Base-by-base conservation (phyloP, 2,888 invertebrate genomes). In the Oasisia sp. region DNA sequence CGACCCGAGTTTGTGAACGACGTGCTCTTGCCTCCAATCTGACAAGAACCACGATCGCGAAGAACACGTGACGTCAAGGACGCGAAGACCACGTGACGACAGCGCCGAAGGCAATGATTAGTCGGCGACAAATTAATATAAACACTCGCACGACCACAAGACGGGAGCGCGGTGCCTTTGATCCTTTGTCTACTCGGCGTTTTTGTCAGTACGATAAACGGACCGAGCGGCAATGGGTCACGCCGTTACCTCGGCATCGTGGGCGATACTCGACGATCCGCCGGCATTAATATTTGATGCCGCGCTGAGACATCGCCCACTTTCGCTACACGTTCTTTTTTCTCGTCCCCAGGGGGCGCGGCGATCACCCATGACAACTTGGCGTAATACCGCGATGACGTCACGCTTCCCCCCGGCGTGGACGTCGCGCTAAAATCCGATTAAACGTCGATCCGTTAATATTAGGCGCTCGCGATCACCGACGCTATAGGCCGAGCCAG, bases 251-350 rank as follows among this genome's bases (percentile, higher is more conserved):
- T 27, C 74, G 74, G 14, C 74, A 27, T 19, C 74, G 74, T 74
- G 74, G 74, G 74, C 74, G 74, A 74, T 0, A 7, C 27, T 27
- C 74, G n/a, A 19, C 74, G 74, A 74, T 7, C 9, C 74, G 74
- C 0, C 74, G n/a, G 74, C 74, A 27, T 74, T 74, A 74, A 74
- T 74, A 74, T 74, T 74, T 74, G 27, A 74, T 74, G 74, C 27
- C 27, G 74, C 74, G 74, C 27, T 74, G 74, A 74, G 74, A 74
- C 74, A 19, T 74, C 74, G 74, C 74, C 74, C 74, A 74, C 74
- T 74, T 74, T 74, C 74, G 74, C 27, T 74, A 74, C 74, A 74
- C n/a, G 74, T 74, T 74, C 74, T 74, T 74, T 74, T 74, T 74
- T 74, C 74, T 74, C 74, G 74, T 74, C 74, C 27, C 74, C 74